Conservation (phyloP, 2,113 vertebrate genomes). For the Phalacrocorax carbo region DNA sequence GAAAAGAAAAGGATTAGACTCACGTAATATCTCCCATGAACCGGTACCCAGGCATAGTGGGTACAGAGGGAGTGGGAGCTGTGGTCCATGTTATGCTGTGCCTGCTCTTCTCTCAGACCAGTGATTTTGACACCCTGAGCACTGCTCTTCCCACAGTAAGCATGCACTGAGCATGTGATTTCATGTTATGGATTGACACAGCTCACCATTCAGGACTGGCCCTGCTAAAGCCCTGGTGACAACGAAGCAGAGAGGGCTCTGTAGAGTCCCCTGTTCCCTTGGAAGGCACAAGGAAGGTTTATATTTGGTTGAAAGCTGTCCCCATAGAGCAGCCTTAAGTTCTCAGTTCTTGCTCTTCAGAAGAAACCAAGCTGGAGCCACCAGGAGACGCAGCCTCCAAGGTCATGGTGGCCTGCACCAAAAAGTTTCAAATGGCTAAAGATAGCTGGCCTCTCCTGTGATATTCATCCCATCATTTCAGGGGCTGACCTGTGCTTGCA, state of each 20-base stretch:
- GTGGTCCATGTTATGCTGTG: neutral
- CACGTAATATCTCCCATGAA: neutral
- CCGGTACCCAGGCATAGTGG: no score
- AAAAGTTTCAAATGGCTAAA: neutral
- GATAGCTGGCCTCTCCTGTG: neutral
- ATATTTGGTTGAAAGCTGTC: neutral
- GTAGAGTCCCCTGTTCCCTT: neutral
- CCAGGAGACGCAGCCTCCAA: neutral
- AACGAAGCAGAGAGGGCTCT: rapidly evolving
- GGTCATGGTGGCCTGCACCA: neutral
- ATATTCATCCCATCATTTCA: neutral
- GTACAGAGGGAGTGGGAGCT: neutral
- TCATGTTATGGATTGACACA: neutral
- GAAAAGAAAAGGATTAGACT: neutral
- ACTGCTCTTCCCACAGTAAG: neutral
- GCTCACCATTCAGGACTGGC: no score
- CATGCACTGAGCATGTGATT: neutral
- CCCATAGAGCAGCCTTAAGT: neutral
- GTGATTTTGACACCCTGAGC: neutral
- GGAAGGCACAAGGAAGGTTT: neutral
- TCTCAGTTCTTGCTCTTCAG: neutral
- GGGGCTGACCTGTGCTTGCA: neutral
- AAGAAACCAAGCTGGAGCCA: neutral
- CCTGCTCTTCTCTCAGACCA: neutral
- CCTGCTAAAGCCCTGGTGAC: neutral